Evolutionary conservation across 2,888 invertebrate genomes (phyloP).

Genomic region (Flabesymbios commensalis): DNA sequence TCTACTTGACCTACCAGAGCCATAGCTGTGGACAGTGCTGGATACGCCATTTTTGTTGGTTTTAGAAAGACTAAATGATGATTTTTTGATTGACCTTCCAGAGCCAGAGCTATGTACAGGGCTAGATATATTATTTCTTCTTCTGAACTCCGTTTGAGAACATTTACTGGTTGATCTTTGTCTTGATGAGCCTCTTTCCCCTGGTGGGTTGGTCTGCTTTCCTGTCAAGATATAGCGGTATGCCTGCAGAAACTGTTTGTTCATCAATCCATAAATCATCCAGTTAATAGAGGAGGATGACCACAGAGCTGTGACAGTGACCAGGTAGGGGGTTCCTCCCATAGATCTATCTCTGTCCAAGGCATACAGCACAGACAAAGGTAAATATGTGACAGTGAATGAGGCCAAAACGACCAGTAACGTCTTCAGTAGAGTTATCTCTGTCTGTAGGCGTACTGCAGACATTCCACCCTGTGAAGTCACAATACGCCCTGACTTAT

Average conservation of each 20-base stretch:
- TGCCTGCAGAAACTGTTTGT: conserved; percentile 22
- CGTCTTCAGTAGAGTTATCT: conserved; percentile 29
- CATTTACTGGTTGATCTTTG: too few relatives aligned
- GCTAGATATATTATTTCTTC: too few relatives aligned
- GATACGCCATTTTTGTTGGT: too few relatives aligned
- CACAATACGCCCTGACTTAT: conserved; percentile 12
- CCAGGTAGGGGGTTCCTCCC: conserved; percentile 19
- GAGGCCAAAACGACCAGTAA: conserved; percentile 25
- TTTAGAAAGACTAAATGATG: too few relatives aligned
- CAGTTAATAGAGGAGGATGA: conserved; percentile 25
- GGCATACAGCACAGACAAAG: conserved; percentile 24
- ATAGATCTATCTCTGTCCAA: conserved; percentile 15
- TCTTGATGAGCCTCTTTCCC: too few relatives aligned
- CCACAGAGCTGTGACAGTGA: conserved; percentile 26
- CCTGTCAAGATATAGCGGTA: conserved; percentile 23
- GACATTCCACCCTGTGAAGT: conserved; percentile 6
- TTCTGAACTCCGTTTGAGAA: too few relatives aligned
- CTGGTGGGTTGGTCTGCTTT: too few relatives aligned
- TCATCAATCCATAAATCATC: conserved; percentile 31
- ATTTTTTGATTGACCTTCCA: too few relatives aligned
- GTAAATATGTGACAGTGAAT: conserved; percentile 27
- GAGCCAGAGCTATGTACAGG: too few relatives aligned
- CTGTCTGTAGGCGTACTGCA: conserved; percentile 15
- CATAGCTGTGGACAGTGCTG: too few relatives aligned
- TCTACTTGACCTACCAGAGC: too few relatives aligned